Percentiles rank a stretch among this genome's conserved stretches.
These are phyloP conservation scores for Eupithecia inturbata DNA, from an alignment of 2,888 invertebrate genomes.

Conservation along the genomic window DNA sequence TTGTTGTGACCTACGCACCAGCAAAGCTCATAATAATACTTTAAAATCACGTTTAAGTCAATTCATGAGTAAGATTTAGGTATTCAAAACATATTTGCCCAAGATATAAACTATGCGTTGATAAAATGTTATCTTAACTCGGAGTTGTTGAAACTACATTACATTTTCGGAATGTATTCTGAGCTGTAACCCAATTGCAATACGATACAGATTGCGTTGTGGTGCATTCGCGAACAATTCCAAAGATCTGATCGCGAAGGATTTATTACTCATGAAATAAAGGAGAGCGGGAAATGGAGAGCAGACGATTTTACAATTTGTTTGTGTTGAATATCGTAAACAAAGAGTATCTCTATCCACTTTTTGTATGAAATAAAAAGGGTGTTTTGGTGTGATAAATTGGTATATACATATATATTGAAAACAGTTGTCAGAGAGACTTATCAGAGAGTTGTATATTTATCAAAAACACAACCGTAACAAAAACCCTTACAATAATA, in stretches of 20 bases:
- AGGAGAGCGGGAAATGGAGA: slow-evolving; percentile 10
- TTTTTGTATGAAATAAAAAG: not conserved
- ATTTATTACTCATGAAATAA: slow-evolving; percentile 26
- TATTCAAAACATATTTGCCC: not conserved
- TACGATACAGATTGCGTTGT: slow-evolving; percentile 12
- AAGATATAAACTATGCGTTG: slow-evolving; percentile 10
- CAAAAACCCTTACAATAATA: not conserved
- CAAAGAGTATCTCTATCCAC: not conserved
- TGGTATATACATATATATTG: not conserved
- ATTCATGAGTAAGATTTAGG: slow-evolving; percentile 1
- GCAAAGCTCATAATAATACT: not conserved
- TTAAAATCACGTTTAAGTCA: not conserved
- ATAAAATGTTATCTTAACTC: slow-evolving; percentile 13
- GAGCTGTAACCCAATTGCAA: slow-evolving; percentile 13
- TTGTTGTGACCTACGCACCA: not conserved
- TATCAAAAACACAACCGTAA: not conserved
- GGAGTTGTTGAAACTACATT: slow-evolving; percentile 21
- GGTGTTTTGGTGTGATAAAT: not conserved
- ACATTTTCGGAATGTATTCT: slow-evolving; percentile 17
- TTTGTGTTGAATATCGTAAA: slow-evolving; percentile 2
- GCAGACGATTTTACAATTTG: slow-evolving; percentile 7
- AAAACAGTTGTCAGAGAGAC: not conserved
- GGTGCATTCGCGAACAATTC: slow-evolving; percentile 5
- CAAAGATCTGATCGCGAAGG: slow-evolving; percentile 22
- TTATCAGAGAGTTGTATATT: not conserved